Conservation (phyloP, 2,888 invertebrate species). For the Entomobrya proxima region DNA sequence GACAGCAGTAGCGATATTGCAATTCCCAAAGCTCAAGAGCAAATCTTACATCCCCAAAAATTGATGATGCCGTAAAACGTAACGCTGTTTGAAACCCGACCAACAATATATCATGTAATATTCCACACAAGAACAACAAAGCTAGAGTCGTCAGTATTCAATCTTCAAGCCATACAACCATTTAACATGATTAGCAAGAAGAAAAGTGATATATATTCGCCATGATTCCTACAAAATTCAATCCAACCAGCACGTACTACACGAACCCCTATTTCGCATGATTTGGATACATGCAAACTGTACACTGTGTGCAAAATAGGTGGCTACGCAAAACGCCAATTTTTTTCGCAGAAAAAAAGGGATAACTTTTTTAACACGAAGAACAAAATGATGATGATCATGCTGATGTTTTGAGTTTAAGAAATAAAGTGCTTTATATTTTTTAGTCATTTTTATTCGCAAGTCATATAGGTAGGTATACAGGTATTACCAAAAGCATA, state of each 20-base stretch:
- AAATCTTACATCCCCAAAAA: background rate
- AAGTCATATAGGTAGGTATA: background rate
- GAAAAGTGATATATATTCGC: background rate
- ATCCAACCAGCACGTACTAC: background rate
- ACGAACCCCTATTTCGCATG: too few relatives aligned
- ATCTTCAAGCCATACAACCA: background rate
- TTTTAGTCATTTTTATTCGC: background rate
- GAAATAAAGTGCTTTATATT: background rate
- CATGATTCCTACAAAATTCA: background rate
- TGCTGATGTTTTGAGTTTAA: background rate
- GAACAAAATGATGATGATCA: background rate
- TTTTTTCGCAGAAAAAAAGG: background rate
- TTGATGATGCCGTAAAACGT: background rate
- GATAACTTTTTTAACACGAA: background rate
- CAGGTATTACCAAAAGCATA: too few relatives aligned
- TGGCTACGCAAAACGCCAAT: background rate
- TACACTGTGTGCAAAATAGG: background rate
- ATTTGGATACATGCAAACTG: background rate
- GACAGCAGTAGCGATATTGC: background rate
- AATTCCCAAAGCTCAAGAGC: background rate
- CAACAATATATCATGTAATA: background rate
- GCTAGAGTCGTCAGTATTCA: too few relatives aligned
- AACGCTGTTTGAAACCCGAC: background rate
- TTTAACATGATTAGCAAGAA: slow-evolving; percentile 42
- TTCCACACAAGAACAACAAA: background rate